Evolutionary conservation across 2,888 invertebrate genomes (phyloP).

Genomic region (Melolontha melolontha): DNA sequence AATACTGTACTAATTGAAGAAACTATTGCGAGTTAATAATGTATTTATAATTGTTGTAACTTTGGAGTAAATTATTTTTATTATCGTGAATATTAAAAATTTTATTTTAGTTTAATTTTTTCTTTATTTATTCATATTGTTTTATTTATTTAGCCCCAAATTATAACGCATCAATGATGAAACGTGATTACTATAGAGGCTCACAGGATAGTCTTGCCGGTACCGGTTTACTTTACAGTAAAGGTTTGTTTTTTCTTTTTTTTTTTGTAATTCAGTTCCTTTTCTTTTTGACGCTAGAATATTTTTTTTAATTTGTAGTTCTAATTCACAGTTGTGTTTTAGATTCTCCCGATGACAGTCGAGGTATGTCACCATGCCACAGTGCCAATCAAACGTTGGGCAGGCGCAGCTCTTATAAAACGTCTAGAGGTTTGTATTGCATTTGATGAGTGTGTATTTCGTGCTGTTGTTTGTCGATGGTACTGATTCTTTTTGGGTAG

Average conservation of each 20-base stretch:
- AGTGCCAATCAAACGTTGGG: constrained; percentile 77
- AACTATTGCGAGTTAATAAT: no score
- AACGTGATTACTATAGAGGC: constrained; percentile 91
- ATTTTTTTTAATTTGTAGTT: not conserved
- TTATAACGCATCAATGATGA: constrained; percentile 76
- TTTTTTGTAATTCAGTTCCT: constrained; percentile 44
- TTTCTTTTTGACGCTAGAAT: constrained; percentile 8
- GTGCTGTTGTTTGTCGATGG: constrained; percentile 34
- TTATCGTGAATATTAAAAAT: not conserved
- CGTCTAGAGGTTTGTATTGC: constrained; percentile 77
- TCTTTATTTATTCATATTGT: constrained; percentile 51
- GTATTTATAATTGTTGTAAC: no score
- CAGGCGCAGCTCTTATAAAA: constrained; percentile 88
- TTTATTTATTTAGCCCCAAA: constrained; percentile 58
- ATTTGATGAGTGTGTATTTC: constrained; percentile 19
- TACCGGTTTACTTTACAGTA: constrained; percentile 73
- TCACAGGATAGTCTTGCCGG: constrained; percentile 90
- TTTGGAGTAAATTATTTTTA: no score
- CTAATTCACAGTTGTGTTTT: constrained; percentile 50
- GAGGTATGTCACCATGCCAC: constrained; percentile 79
- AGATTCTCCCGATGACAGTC: constrained; percentile 83
- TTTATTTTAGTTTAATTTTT: constrained; percentile 45
- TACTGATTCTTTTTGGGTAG: constrained; percentile 21
- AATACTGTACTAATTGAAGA: no score
- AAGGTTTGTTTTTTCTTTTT: constrained; percentile 72